Base-by-base conservation (phyloP, 2,797 vertebrate genomes). In the Acrossocheilus wenchowensis region DNA sequence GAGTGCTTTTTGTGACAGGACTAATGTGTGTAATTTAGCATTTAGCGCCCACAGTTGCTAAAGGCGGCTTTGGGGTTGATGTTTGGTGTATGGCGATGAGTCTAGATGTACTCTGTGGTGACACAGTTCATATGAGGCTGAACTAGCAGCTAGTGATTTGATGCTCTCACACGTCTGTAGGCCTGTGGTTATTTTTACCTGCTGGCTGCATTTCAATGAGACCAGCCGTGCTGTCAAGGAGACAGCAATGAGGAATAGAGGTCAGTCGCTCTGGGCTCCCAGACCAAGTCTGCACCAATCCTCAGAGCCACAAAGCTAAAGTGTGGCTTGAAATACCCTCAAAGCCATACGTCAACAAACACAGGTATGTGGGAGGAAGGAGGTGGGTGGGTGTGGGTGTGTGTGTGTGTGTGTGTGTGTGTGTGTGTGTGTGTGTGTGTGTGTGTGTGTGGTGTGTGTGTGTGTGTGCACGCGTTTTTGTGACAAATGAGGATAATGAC, bases 191-290 rank as follows among this genome's bases (percentile, higher is more conserved):
- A 88, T 82, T 90, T 90, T 87, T 83, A 88, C 85, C 83, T 62
- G 77, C 89, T 88, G 82, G 74, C 79, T 87, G 82, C 87, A 87
- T 90, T 87, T 87, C 89, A 90, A 87, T 85, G 85, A 90, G 85
- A 85, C 26, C 81, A 68, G 69, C 82, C 50, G 66, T 52, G 85
- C 84, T 88, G 89, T 88, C 87, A 90, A 90, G 85, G 87, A 88
- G 85, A 87, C 86, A 68, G 80, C 57, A 77, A 54, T 81, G 79
- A 85, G 82, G 79, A 88, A 88, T 88, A 88, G 89, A 85, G 89
- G 89, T 88, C 87, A 87, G 86, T 78, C 69, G 77, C 81, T 39
- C 60, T 69, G 88, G 62, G 83, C 81, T 78, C 71, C 69, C 43
- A 60, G 30, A 84, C 86, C 84, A 72, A 66, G 75, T 71, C 86